These are phyloP conservation scores for Vandiemenella viatica DNA, from an alignment of 2,888 invertebrate species.

Conservation along the genomic window DNA sequence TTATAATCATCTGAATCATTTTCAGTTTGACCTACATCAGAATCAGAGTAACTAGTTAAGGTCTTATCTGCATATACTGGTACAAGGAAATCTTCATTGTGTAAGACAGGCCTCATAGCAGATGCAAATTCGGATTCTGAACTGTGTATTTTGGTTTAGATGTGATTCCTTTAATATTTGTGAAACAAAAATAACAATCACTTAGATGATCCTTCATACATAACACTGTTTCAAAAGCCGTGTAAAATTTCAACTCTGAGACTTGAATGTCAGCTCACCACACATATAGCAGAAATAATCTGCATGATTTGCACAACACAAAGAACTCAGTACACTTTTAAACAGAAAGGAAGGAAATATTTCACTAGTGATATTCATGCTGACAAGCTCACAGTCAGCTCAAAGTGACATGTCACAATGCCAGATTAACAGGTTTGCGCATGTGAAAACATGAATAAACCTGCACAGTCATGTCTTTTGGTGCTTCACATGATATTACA, in stretches of 20 bases:
- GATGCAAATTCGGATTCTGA: not conserved
- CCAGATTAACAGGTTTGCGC: not conserved
- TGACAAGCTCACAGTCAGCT: not conserved
- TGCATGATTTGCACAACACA: not conserved
- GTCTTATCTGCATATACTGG: not conserved
- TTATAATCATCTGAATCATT: not conserved
- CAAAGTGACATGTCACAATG: not conserved
- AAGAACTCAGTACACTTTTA: not conserved
- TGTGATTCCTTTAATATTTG: too few relatives aligned
- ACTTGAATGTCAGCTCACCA: not conserved
- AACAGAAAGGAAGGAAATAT: not conserved
- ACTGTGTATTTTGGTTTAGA: not conserved
- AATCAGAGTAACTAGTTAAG: not conserved
- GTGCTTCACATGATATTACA: not conserved
- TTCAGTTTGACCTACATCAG: not conserved
- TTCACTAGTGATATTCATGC: too few relatives aligned
- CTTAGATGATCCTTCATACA: not conserved
- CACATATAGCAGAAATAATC: not conserved
- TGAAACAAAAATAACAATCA: not conserved
- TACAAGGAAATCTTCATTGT: not conserved
- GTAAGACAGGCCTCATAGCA: not conserved
- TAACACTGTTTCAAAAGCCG: not conserved
- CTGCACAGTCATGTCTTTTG: not conserved
- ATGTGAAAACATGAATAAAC: not conserved
- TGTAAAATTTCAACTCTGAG: not conserved